These are phyloP conservation scores for Sebastes cheni DNA, from an alignment of 2,797 vertebrate genomes.

Conservation along the genomic window DNA sequence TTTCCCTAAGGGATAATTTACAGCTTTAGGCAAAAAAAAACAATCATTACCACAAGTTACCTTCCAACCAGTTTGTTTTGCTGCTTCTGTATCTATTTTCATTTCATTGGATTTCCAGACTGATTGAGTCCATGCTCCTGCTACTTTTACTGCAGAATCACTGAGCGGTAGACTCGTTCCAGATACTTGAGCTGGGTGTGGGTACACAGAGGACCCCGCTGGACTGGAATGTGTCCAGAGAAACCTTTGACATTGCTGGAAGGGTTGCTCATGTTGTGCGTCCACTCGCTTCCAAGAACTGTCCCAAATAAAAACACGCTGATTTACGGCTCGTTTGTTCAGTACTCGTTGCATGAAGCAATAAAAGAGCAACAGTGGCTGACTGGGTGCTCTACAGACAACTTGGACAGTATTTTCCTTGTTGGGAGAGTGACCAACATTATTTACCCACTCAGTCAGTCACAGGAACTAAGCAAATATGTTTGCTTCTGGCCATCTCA, in stretches of 20 bases:
- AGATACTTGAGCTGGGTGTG: slow-evolving; percentile 31
- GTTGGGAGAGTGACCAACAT: neutral
- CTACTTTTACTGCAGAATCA: neutral
- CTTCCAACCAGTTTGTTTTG: neutral
- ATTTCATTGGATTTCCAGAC: neutral
- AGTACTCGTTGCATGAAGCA: neutral
- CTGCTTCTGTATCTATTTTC: neutral
- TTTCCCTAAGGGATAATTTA: neutral
- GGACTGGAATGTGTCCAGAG: slow-evolving; percentile 33
- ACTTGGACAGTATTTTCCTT: neutral
- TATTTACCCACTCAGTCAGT: neutral
- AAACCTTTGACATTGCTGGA: slow-evolving; percentile 35
- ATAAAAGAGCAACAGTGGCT: neutral
- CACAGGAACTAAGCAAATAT: neutral
- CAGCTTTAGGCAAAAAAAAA: neutral
- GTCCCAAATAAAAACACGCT: slow-evolving; percentile 23
- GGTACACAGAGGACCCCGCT: neutral
- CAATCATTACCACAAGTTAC: neutral
- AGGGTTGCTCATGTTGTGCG: slow-evolving; percentile 5
- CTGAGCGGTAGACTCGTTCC: neutral
- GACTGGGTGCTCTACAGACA: neutral
- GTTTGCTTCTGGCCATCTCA: neutral
- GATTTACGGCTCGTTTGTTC: slow-evolving; percentile 26
- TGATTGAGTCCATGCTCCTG: neutral
- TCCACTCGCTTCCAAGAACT: slow-evolving; percentile 28